These are phyloP conservation scores for Fukomys damarensis DNA, from an alignment of 2,113 vertebrate genomes.

Conservation along the genomic window DNA sequence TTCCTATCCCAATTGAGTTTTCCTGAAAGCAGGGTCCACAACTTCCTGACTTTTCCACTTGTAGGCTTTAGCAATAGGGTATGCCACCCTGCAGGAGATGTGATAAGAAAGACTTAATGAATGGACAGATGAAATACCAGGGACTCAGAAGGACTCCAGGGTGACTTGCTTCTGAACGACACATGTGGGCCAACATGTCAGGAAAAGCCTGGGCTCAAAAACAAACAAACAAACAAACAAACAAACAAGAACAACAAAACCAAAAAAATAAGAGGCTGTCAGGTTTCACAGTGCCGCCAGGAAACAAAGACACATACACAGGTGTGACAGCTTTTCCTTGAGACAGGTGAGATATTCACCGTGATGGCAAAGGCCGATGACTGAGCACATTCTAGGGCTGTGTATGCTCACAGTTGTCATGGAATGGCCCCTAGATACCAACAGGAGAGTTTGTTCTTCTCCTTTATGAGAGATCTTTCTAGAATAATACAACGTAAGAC, in stretches of 20 bases:
- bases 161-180: not conserved
- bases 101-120: not conserved
- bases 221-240: not conserved
- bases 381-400: not conserved
- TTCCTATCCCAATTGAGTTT: not conserved
- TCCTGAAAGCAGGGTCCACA: not conserved
- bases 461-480: not conserved
- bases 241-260: too few species aligned
- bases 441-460: not conserved
- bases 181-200: not conserved
- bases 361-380: not conserved
- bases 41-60: not conserved
- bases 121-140: not conserved
- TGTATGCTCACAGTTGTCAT: not conserved
- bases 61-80: not conserved
- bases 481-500: not conserved
- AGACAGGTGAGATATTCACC: slow-evolving; percentile 8
- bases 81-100: not conserved
- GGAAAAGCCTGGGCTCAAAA: not conserved
- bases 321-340: not conserved
- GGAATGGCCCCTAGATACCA: not conserved
- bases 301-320: not conserved
- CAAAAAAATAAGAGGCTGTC: too few species aligned
- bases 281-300: not conserved
- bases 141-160: not conserved